Conservation (phyloP, 1,140 invertebrate species). For the Cheumatopsyche charites region DNA sequence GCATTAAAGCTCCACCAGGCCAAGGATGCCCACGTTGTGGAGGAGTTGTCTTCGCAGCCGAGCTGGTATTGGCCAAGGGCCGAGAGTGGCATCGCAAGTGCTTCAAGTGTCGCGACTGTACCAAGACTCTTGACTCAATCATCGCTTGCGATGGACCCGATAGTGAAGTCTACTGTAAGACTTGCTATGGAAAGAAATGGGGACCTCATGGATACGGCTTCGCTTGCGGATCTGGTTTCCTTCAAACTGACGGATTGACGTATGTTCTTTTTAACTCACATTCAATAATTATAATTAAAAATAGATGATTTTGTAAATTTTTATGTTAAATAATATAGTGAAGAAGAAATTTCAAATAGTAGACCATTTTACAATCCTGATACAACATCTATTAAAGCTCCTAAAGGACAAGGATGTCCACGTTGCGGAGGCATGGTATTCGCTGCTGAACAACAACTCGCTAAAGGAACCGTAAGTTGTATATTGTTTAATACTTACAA, state of each 20-base stretch:
- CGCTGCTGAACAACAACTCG: constrained; percentile 91
- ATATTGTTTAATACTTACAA: neutral
- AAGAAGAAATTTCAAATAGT: constrained; percentile 77
- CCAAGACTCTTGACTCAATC: constrained; percentile 90
- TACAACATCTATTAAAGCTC: constrained; percentile 86
- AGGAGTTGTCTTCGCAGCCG: constrained; percentile 88
- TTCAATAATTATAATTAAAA: constrained; percentile 7
- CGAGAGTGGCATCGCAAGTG: constrained; percentile 98
- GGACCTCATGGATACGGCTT: constrained; percentile 95
- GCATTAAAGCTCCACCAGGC: constrained; percentile 80
- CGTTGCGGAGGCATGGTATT: constrained; percentile 92
- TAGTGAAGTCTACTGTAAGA: constrained; percentile 91
- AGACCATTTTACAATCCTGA: constrained; percentile 83
- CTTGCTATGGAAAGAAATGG: constrained; percentile 90
- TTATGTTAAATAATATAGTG: constrained; percentile 59
- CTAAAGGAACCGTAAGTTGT: constrained; percentile 80
- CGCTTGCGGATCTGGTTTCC: constrained; percentile 91
- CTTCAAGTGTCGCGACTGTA: constrained; percentile 95
- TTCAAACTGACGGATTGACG: constrained; percentile 87
- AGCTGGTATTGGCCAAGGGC: constrained; percentile 85
- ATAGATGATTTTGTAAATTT: constrained; percentile 4
- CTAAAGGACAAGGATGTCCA: constrained; percentile 86
- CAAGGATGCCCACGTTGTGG: constrained; percentile 89
- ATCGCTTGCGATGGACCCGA: constrained; percentile 92
- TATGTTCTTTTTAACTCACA: constrained; percentile 64